Conservation (phyloP, 2,888 invertebrate species). For the Notodonta dromedarius region DNA sequence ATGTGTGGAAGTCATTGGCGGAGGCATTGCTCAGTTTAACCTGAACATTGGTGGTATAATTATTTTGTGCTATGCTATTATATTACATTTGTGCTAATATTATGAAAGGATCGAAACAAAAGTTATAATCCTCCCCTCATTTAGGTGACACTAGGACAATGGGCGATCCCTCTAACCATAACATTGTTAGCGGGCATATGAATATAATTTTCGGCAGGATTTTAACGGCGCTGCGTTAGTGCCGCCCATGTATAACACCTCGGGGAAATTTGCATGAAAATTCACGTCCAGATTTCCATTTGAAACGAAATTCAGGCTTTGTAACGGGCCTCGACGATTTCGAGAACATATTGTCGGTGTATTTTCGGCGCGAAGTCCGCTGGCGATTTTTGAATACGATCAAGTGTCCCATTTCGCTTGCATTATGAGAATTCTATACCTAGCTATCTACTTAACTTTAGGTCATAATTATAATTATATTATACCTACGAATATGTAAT, state of each 20-base stretch:
- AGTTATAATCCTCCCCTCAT: background rate
- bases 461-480: no score
- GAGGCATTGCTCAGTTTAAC: no score
- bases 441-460: no score
- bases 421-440: background rate
- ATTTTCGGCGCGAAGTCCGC: slow-evolving; percentile 10
- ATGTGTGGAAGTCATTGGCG: no score
- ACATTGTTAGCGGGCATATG: slow-evolving; percentile 35
- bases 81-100: no score
- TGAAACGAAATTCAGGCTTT: slow-evolving; percentile 43
- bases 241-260: slow-evolving; percentile 41
- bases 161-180: slow-evolving; percentile 19
- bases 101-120: background rate
- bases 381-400: background rate
- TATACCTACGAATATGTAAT: no score
- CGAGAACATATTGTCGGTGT: slow-evolving; percentile 35
- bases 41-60: no score
- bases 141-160: slow-evolving; percentile 26
- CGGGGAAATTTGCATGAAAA: slow-evolving; percentile 48
- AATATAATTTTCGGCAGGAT: slow-evolving; percentile 39
- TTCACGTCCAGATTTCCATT: slow-evolving; percentile 47
- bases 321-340: slow-evolving; percentile 33
- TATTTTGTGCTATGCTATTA: no score
- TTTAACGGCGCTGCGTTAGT: slow-evolving; percentile 33
- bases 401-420: background rate